Base-by-base conservation (phyloP, 2,113 vertebrate species). In the Panthera uncia region DNA sequence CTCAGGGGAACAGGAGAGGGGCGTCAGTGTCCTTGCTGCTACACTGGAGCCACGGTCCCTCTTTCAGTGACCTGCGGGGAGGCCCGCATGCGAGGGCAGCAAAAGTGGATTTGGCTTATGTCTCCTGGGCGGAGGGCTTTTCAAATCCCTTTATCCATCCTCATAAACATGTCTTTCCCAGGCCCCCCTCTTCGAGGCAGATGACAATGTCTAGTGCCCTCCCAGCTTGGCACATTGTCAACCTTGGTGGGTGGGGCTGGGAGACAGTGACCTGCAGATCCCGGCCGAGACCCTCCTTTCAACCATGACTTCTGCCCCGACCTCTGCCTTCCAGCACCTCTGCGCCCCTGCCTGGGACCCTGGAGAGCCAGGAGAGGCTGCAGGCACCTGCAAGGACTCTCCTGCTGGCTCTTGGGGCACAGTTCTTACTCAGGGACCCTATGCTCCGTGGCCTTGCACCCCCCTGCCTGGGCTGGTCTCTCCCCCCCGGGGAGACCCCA, bases 391-490 rank as follows among this genome's bases (percentile, higher is more conserved):
- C 69, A 71, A 71, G 19, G 25, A 38, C 73, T 38, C 6, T 16
- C 74, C 41, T 48, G 27, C 41, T 14, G 8, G 41, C 3, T 38
- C 21, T 38, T 0, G 10, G n/a, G 36, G 19, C 4, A 6, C 21
- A 23, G 69, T 38, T 25, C 36, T 36, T 38, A 38, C 36, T n/a
- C 69, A 36, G 69, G 9, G 16, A 9, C 69, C 36, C 36, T 3
- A 19, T 0, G 11, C 36, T 73, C 19, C 36, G 25, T 0, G 15
- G 69, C 36, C 21, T 73, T 38, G 4, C 69, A 21, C n/a, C 1
- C 19, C 9, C 69, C n/a, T 5, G 69, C 69, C 69, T 23, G n/a
- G n/a, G n/a, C 19, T 19, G 9, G n/a, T 19, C n/a, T 21, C 63
- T 65, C 69, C 69, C n/a, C n/a, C 2, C 0, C 21, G 4, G 9